A percentile compares a stretch with the other conserved stretches of the same genome.
Conservation (phyloP, 1,140 invertebrate species). For the Cydia splendana region DNA sequence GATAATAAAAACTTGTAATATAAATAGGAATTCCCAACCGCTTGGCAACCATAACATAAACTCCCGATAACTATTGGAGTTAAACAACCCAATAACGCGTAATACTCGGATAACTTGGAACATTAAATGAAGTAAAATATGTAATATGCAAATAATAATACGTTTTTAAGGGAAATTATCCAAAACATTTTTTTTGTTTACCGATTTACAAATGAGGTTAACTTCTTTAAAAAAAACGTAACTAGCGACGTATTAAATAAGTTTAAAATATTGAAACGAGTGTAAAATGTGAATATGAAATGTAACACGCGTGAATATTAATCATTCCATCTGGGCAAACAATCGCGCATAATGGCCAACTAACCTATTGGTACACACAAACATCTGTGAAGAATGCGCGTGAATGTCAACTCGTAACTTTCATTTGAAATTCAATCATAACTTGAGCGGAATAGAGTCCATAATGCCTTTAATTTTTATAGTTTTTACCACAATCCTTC, state of each 20-base stretch:
- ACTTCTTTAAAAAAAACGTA: no score
- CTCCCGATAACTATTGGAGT: not conserved
- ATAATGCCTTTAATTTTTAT: not conserved
- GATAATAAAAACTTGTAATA: not conserved
- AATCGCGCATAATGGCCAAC: not conserved
- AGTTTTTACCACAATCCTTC: not conserved
- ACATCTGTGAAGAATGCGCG: conserved; percentile 10
- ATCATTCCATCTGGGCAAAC: not conserved
- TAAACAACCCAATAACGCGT: not conserved
- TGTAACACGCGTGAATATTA: not conserved
- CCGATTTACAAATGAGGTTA: no score
- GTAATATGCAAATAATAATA: no score
- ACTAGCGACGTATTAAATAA: no score
- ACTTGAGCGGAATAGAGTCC: not conserved
- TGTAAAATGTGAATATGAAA: not conserved
- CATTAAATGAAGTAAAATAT: no score
- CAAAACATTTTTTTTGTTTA: no score
- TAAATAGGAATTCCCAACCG: not conserved
- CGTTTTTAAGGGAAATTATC: no score
- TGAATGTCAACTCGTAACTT: conserved; percentile 2
- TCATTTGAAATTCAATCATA: not conserved
- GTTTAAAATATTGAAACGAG: no score
- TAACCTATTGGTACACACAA: conserved; percentile 13
- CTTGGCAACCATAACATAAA: not conserved
- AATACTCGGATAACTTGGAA: no score